Conservation (phyloP, 2,888 invertebrate genomes). For the Pimpla rufipes region DNA sequence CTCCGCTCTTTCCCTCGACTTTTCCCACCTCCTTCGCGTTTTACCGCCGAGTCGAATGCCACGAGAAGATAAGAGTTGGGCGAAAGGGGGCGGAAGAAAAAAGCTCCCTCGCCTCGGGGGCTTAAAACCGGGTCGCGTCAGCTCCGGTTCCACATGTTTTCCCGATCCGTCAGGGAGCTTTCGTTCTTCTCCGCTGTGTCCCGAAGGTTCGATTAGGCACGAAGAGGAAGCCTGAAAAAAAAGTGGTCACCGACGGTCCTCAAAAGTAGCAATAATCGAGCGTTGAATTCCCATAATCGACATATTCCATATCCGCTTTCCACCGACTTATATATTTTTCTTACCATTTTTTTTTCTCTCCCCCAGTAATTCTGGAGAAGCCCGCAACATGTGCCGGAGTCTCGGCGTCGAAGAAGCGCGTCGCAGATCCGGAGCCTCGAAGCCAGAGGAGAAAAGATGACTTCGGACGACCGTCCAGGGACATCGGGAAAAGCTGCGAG, state of each 20-base stretch:
- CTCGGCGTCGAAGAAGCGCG: conserved; percentile 10
- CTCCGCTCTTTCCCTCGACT: conserved; percentile 41
- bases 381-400: neutral
- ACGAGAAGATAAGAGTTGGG: conserved; percentile 3
- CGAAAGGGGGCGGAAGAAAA: neutral
- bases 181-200: conserved; percentile 70
- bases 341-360: neutral
- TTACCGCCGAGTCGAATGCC: neutral
- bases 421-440: conserved; percentile 32
- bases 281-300: conserved; percentile 1
- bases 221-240: neutral
- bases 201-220: neutral
- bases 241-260: neutral
- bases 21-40: conserved; percentile 56
- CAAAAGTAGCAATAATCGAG: neutral
- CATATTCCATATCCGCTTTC: neutral
- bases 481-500: conserved; percentile 17
- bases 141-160: conserved; percentile 64
- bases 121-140: neutral
- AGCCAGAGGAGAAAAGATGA: neutral
- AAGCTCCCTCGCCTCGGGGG: neutral
- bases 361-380: too few species aligned
- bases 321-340: neutral
- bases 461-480: neutral
- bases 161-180: conserved; percentile 75